phyloP scores from a whole-genome alignment of 2,888 invertebrate genomes.

The Aphelenchoides bicaudatus region DNA sequence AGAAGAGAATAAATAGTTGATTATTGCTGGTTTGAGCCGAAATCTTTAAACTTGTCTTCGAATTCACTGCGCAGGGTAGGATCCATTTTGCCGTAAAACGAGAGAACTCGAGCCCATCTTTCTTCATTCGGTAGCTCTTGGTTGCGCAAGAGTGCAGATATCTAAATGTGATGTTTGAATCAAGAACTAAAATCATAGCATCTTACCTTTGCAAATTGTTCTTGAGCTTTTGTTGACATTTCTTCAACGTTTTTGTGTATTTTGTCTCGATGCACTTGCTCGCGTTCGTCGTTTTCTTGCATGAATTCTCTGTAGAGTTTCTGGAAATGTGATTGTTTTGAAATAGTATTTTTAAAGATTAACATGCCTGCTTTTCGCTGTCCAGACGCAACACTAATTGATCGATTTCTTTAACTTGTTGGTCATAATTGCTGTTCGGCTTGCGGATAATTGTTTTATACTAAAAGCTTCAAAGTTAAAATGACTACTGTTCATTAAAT shows the following conservation, averaged over 20 bases:
- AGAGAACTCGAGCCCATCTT: constrained; percentile 33
- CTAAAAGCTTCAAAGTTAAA: constrained; percentile 19
- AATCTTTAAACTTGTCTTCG: constrained; percentile 33
- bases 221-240: constrained; percentile 38
- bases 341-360: background rate
- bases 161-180: constrained; percentile 20
- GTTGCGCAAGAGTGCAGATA: constrained; percentile 37
- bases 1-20: constrained; percentile 9
- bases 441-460: constrained; percentile 34
- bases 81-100: constrained; percentile 35
- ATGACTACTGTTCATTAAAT: background rate
- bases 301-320: constrained; percentile 38
- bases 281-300: constrained; percentile 33
- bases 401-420: constrained; percentile 37
- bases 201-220: constrained; percentile 41
- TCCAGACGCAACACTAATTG: constrained; percentile 31
- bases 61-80: constrained; percentile 35
- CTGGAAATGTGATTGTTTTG: constrained; percentile 20
- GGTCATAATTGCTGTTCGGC: constrained; percentile 31
- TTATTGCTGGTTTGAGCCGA: background rate
- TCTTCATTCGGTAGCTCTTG: constrained; percentile 37
- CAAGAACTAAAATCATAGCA: background rate
- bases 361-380: constrained; percentile 28
- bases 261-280: constrained; percentile 31
- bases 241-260: constrained; percentile 35